Evolutionary conservation across 2,113 vertebrate species (phyloP).

Genomic region (Bubo blakistoni): DNA sequence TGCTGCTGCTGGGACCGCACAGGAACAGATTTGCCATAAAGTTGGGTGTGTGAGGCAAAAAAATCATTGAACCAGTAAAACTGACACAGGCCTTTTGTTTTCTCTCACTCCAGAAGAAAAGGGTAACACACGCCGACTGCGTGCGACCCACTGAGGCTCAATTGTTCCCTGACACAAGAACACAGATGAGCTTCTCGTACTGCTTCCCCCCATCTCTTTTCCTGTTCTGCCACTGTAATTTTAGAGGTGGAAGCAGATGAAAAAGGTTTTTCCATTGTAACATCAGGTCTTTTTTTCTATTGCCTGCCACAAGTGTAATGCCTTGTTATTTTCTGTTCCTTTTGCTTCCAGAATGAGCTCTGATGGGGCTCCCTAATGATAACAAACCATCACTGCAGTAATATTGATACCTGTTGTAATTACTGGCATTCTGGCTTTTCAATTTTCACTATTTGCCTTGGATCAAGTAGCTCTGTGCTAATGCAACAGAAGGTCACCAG

Average conservation of each 20-base stretch:
- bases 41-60: background rate
- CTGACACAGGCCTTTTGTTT: background rate
- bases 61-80: background rate
- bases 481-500: conserved; percentile 76
- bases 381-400: conserved; percentile 66
- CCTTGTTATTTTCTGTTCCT: conserved; percentile 48
- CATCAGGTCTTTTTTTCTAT: conserved; percentile 13
- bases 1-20: background rate
- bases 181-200: background rate
- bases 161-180: background rate
- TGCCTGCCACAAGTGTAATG: conserved; percentile 1
- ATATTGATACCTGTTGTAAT: conserved; percentile 78
- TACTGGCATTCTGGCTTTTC: conserved; percentile 71
- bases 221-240: background rate
- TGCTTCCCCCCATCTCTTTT: background rate
- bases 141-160: background rate
- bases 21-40: background rate
- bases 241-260: conserved; percentile 18
- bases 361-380: conserved; percentile 70
- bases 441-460: conserved; percentile 72
- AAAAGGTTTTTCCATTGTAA: conserved; percentile 20
- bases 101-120: background rate
- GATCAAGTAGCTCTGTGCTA: conserved; percentile 73
- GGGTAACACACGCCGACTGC: background rate
- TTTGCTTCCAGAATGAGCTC: conserved; percentile 56